Evolutionary conservation across 2,797 vertebrate genomes (phyloP), one percentile per base, ranked within the genome.

Genomic region (Eleutherodactylus coqui): DNA sequence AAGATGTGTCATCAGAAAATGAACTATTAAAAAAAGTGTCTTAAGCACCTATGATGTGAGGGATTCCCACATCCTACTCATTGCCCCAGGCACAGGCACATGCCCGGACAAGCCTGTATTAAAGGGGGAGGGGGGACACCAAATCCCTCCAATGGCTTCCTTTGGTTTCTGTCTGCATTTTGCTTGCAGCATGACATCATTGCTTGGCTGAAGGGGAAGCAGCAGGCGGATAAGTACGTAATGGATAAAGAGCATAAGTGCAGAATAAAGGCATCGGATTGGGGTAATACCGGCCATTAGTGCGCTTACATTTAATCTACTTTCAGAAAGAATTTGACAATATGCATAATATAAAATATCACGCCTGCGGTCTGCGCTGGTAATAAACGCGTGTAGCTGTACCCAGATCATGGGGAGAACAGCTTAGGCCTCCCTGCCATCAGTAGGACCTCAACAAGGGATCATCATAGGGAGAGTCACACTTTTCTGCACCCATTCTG

Each of bases 91-190:
- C 6, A 1, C 41, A 60, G 1, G 4, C 70, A 73, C 81, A 83
- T 55, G 81, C 17, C 81, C 41, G 49, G 81, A 4, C 81, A 43
- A 83, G 81, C 13, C 80, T 53, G 51, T 45, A 82, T 16, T n/a
- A 67, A 36, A 62, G 0, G 19, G 64, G 17, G 79, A 2, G 19
- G 64, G 17, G 4, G 75, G n/a, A 0, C n/a, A 27, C n/a, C 13
- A 53, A 78, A 60, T 58, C 32, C 73, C 29, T 38, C 21, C 21
- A 38, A 38, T 82, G 17, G n/a, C n/a, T 32, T 53, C n/a, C 36
- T 69, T 49, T 34, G 19, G 72, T 72, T 72, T 82, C 24, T 72
- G 67, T 38, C 73, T 51, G 83, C 58, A 64, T 41, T 77, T 72
- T 8, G 19, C 8, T 70, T 72, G 62, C 72, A 38, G 19, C 29